These are phyloP conservation scores for Melospiza melodia DNA, from an alignment of 2,113 vertebrate species.

Conservation along the genomic window DNA sequence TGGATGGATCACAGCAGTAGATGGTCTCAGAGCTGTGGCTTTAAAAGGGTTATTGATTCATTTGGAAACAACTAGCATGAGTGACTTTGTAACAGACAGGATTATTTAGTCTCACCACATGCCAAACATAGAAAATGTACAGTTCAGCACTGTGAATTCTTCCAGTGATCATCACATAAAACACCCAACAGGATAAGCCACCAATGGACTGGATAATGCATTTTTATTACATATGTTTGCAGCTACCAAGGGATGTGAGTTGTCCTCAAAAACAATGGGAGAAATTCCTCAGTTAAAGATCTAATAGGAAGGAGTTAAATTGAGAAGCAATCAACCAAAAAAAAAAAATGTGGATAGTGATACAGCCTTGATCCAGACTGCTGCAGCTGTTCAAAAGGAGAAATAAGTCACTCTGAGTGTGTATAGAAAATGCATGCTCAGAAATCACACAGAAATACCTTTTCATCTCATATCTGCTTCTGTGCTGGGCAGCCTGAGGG, in stretches of 20 bases:
- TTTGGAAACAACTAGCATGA: slow-evolving; percentile 41
- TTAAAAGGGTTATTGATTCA: slow-evolving; percentile 46
- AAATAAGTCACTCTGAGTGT: background rate
- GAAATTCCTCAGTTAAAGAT: background rate
- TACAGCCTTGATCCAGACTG: background rate
- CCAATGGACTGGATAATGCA: background rate
- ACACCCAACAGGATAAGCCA: background rate
- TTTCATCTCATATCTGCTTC: background rate
- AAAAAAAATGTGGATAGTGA: background rate
- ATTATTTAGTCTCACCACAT: background rate
- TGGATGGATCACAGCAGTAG: background rate
- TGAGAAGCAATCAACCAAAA: background rate
- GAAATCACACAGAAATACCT: background rate
- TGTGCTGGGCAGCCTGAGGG: background rate
- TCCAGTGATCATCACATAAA: background rate
- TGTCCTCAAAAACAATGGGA: background rate
- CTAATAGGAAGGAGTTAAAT: background rate
- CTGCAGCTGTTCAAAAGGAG: background rate
- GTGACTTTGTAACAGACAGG: background rate
- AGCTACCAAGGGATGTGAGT: background rate
- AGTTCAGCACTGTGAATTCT: background rate
- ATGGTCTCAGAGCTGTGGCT: slow-evolving; percentile 1
- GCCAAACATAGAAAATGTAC: background rate
- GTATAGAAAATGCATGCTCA: background rate
- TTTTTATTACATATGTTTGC: background rate